Evolutionary conservation across 2,888 invertebrate species (phyloP), one percentile per base, ranked within the genome.

Genomic region (Pyrgus malvae): DNA sequence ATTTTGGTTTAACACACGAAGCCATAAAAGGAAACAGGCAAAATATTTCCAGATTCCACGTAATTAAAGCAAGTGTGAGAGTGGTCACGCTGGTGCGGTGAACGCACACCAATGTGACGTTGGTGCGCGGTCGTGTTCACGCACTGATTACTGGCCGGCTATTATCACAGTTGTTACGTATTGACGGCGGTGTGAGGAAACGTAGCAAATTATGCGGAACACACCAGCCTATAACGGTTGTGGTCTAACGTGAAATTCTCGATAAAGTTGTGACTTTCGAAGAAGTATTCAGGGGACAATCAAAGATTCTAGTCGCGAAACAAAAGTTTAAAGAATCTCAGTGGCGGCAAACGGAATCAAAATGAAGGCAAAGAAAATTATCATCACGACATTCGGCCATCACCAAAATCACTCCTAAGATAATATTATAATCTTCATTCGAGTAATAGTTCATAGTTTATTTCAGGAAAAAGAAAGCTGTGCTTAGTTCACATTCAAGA

Each of bases 171-270:
- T 37, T 42, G 38, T 40, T 38, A 55, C 40, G 37, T 48, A 27
- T 12, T 44, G 44, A 51, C 60, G 21, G 42, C 54, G 42, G 59
- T 56, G 63, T 63, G 55, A 68, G 62, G 67, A 66, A 70, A 68
- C 62, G 50, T 12, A 40, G 56, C 58, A 62, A 68, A 67, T 67
- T 67, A 62, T 57, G 62, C 59, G 63, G 61, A 65, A 66, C 64
- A 57, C 40, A 35, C 61, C 59, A 40, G 59, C 60, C 63, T 67
- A 70, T 71, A 74, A 67, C 68, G 64, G 62, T 65, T 48, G 58
- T 60, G 33, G 2, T 16, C 37, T 14, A 8, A 50, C 16, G 31
- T 33, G 17, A 41, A 50, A 27, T 33, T 16, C 2, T 37, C 9
- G 5, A 35, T 35, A 17, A 27, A 37, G 3, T 16, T 21, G 9